Conservation (phyloP, 2,888 invertebrate species). For the Syrphus vitripennis region DNA sequence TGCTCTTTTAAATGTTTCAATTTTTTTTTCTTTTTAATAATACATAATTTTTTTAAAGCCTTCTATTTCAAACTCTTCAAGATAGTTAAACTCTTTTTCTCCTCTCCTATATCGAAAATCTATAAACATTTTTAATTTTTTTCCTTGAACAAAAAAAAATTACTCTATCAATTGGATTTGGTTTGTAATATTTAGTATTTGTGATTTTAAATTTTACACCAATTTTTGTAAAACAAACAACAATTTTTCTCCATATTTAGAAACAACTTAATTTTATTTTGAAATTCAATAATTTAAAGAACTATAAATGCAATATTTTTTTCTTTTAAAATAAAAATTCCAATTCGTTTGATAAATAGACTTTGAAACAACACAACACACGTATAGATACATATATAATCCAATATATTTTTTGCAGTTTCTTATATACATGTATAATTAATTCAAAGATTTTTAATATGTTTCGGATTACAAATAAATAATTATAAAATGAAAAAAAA, state of each 20-base stretch:
- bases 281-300: neutral
- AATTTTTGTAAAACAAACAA: constrained; percentile 5
- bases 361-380: constrained; percentile 43
- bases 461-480: constrained; percentile 70
- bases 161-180: constrained; percentile 1
- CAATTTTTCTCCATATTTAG: constrained; percentile 1
- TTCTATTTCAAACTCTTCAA: neutral
- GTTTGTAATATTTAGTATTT: constrained; percentile 48
- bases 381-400: constrained; percentile 53
- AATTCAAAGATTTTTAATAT: constrained; percentile 67
- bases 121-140: constrained; percentile 8
- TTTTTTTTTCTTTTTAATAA: neutral
- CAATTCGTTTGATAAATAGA: constrained; percentile 42
- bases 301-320: neutral
- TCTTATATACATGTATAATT: constrained; percentile 65
- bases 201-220: constrained; percentile 41
- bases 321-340: constrained; percentile 13
- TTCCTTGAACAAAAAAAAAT: neutral
- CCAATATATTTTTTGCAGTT: constrained; percentile 71
- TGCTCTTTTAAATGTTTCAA: constrained; percentile 16
- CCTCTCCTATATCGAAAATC: neutral
- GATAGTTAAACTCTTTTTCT: neutral
- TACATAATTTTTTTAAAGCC: neutral
- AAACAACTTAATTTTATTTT: neutral
- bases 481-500: constrained; percentile 29